Base-by-base conservation (phyloP, 2,113 vertebrate genomes). In the Alces alces region DNA sequence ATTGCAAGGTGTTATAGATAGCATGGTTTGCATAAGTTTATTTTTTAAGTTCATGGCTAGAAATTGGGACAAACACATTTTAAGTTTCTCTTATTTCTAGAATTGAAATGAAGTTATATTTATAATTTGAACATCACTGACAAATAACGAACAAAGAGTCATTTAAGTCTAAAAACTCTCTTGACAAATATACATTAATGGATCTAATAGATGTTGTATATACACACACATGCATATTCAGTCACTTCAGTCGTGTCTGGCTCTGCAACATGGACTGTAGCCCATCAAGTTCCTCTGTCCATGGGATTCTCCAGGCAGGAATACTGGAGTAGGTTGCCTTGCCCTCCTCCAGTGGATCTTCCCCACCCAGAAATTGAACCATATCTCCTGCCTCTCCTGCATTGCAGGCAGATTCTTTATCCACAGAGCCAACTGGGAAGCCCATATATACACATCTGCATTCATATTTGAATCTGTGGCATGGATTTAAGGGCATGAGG, bases 41-140 rank as follows among this genome's bases (percentile, higher is more conserved):
- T 27, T 52, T 33, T 4, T 4, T 54, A 61, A 50, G 4, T 14
- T 27, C 50, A 70, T 52, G 27, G 12, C 17, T 86, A 60, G 36
- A 60, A 57, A 39, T 10, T 57, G 7, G 64, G 5, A 12, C 36
- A 93, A 90, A n/a, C 27, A 10, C 2, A 64, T 45, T 12, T 70
- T 61, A 92, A 92, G 50, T 47, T 86, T 78, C 28, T 79, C 57
- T 76, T 60, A 70, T 83, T 95, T 91, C n/a, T 87, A 78, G 55
- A 79, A 55, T 55, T 43, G 21, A 93, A 94, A 43, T 47, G 16
- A 90, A 43, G 6, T 61, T 89, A 19, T 54, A 39, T 70, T 93
- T 86, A 25, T 91, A 52, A 91, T 43, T 84, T 21, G 14, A 93
- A 58, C 1, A 66, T 52, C 33, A 17, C 13, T 83, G n/a, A n/a